Conservation (phyloP, 2,888 invertebrate genomes). For the Acanthosepion lycidas region DNA sequence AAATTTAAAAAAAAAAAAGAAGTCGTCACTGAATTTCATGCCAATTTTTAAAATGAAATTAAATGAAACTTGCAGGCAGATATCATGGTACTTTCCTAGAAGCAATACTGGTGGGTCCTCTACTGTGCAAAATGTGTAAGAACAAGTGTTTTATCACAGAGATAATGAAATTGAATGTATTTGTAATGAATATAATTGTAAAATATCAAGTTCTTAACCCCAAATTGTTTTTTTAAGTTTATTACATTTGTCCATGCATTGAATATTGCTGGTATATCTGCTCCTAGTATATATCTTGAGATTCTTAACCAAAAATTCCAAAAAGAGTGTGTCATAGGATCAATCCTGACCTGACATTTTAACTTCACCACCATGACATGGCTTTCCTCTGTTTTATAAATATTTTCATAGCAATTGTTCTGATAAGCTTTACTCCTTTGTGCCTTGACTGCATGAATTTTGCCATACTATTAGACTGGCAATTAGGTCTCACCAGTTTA, state of each 20-base stretch:
- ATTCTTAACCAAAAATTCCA: too few species aligned
- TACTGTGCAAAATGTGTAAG: background rate
- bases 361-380: too few species aligned
- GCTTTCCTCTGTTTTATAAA: too few species aligned
- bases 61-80: background rate
- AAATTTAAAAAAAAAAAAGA: background rate
- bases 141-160: background rate
- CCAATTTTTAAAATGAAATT: background rate
- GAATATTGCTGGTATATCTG: too few species aligned
- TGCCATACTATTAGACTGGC: too few species aligned
- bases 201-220: background rate
- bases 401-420: too few species aligned
- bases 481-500: too few species aligned
- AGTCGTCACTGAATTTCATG: background rate
- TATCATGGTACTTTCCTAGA: background rate
- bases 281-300: too few species aligned
- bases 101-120: background rate
- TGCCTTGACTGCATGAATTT: too few species aligned
- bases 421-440: too few species aligned
- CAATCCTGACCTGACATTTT: too few species aligned
- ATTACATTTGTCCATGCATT: background rate
- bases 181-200: background rate
- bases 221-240: background rate
- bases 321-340: too few species aligned
- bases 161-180: background rate